Evolutionary conservation across 2,797 vertebrate genomes (phyloP), one percentile per base, ranked within the genome.

Genomic region (Spondyliosoma cantharus): DNA sequence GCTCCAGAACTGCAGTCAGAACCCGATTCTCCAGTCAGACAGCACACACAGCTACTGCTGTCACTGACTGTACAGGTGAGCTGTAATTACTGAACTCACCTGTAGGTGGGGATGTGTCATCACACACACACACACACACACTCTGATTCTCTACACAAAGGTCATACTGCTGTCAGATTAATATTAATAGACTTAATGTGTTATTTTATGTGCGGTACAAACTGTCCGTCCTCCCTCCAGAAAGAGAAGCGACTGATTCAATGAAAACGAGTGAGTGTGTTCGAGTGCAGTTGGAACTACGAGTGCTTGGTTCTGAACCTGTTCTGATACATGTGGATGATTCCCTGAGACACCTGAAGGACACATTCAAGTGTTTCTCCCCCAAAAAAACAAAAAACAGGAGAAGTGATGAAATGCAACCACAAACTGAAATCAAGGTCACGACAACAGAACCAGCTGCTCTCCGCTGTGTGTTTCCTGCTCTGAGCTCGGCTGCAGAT

Each of bases 51-150:
- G 16, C 16, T 2, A 49, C 56, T 22, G 2, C n/a, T 50, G 11
- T 9, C 46, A 20, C 29, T 45, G 42, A 17, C 27, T 54, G 58
- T 3, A 20, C 37, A 68, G 58, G 16, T 29, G 67, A 66, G 61
- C 7, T 81, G 77, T 15, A 70, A 14, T 77, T 45, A 25, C 57
- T 17, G 0, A 3, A 0, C 8, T 27, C 29, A 2, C 82, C 90
- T 89, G 7, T 75, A 86, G 86, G 86, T 72, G 85, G 83, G 3
- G 90, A n/a, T 86, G 83, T 89, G 76, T 64, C 69, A 49, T 8
- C 32, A 37, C 32, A 37, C 32, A 37, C 32, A 32, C 32, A 32
- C 29, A 32, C 32, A 37, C 32, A 37, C 7, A 37, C 9, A 37
- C 46, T 54, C 42, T 32, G 42, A 29, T 32, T 66, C 27, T 74